A percentile compares a stretch with the other conserved stretches of the same genome.
These are phyloP conservation scores for Nymphalis polychloros DNA, from an alignment of 2,888 invertebrate species.

Conservation along the genomic window DNA sequence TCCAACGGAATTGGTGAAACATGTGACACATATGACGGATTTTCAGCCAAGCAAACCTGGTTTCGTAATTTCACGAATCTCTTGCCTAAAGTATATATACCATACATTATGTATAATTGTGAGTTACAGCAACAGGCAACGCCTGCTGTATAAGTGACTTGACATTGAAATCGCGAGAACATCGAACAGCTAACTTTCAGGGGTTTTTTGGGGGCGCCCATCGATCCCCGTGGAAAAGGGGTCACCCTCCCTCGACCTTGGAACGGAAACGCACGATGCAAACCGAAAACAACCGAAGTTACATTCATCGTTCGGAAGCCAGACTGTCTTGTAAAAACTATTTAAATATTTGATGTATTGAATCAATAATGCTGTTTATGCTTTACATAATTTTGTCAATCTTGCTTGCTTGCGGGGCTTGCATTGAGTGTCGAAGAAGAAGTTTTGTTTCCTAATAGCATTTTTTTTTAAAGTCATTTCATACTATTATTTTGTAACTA, in stretches of 20 bases:
- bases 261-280: conserved; percentile 59
- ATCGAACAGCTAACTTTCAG: conserved; percentile 60
- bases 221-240: conserved; percentile 77
- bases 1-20: too few species aligned
- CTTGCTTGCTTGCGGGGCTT: too few species aligned
- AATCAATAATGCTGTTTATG: conserved; percentile 5
- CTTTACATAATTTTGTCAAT: background rate
- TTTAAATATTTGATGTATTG: conserved; percentile 2
- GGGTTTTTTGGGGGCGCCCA: conserved; percentile 69
- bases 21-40: too few species aligned
- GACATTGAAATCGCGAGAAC: conserved; percentile 75
- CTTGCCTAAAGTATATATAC: background rate
- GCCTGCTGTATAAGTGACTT: conserved; percentile 65
- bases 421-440: too few species aligned
- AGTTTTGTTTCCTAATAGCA: too few species aligned
- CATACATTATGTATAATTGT: conserved; percentile 46
- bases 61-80: too few species aligned
- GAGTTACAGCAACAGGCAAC: conserved; percentile 67
- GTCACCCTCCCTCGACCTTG: conserved; percentile 71
- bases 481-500: too few species aligned
- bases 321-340: conserved; percentile 2
- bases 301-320: conserved; percentile 60
- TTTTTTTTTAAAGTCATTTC: too few species aligned
- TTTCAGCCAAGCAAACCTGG: too few species aligned
- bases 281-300: conserved; percentile 62